Evolutionary conservation across 2,113 vertebrate genomes (phyloP).

Genomic region (Panurus biarmicus): DNA sequence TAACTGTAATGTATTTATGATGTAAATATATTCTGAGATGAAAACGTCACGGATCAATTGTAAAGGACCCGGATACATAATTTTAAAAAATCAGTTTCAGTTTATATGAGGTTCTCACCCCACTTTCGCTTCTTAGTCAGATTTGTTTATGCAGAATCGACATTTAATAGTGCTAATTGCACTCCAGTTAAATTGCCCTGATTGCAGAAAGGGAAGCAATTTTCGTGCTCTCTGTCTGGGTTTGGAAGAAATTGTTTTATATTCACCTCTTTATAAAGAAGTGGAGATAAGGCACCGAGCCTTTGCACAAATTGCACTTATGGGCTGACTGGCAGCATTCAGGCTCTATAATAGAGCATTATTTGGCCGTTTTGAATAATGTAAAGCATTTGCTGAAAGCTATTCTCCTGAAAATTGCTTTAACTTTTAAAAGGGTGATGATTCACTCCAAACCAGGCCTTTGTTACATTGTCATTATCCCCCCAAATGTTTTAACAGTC

Average conservation of each 20-base stretch:
- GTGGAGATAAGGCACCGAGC: conserved; percentile 88
- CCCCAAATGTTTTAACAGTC: conserved; percentile 91
- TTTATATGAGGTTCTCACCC: conserved; percentile 81
- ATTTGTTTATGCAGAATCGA: conserved; percentile 95
- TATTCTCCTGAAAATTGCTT: conserved; percentile 98
- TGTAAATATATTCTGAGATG: conserved; percentile 79
- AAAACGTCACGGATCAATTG: conserved; percentile 80
- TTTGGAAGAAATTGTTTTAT: conserved; percentile 98
- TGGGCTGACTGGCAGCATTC: conserved; percentile 96
- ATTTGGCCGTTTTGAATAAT: conserved; percentile 99
- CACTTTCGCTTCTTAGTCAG: conserved; percentile 85
- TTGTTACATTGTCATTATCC: conserved; percentile 93
- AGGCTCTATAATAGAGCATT: conserved; percentile 97
- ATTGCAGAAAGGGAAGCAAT: conserved; percentile 97
- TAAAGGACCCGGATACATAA: conserved; percentile 79
- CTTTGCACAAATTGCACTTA: conserved; percentile 96
- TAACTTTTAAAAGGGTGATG: conserved; percentile 98
- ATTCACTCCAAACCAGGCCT: conserved; percentile 88
- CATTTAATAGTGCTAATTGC: conserved; percentile 97
- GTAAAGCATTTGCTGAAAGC: conserved; percentile 89
- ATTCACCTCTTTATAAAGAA: conserved; percentile 94
- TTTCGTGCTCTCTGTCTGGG: conserved; percentile 88
- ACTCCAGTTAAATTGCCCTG: conserved; percentile 95
- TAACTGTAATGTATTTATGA: conserved; percentile 71
- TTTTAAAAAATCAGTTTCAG: conserved; percentile 81